These are phyloP conservation scores for Asarcornis scutulata DNA, from an alignment of 2,113 vertebrate genomes.

Conservation along the genomic window DNA sequence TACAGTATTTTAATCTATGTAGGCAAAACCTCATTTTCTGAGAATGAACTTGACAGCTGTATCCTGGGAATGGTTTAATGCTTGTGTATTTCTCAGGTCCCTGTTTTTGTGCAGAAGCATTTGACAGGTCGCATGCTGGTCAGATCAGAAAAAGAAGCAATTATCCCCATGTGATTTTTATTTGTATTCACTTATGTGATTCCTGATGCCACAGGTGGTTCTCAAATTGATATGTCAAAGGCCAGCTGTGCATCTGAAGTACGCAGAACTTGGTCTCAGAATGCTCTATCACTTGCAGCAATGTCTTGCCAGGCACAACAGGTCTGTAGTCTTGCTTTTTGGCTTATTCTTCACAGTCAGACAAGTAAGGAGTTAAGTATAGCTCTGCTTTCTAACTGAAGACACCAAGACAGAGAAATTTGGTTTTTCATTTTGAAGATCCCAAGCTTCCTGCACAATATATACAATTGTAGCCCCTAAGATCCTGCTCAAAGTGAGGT, in stretches of 20 bases:
- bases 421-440: not conserved
- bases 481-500: not conserved
- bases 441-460: not conserved
- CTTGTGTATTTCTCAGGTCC: not conserved
- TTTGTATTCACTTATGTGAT: not conserved
- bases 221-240: not conserved
- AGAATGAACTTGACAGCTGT: not conserved
- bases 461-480: rapidly evolving
- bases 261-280: not conserved
- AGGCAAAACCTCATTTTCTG: not conserved
- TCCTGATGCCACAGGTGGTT: not conserved
- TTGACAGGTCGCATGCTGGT: not conserved
- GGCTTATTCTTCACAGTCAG: not conserved
- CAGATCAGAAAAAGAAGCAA: not conserved
- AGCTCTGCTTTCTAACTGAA: not conserved
- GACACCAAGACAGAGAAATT: not conserved
- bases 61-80: not conserved
- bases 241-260: not conserved
- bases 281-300: not conserved
- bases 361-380: not conserved
- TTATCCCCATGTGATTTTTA: not conserved
- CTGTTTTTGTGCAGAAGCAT: not conserved
- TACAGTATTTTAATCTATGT: not conserved
- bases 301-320: not conserved
- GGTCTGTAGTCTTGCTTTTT: not conserved